Percentiles rank a stretch among this genome's conserved stretches.
Conservation (phyloP, 2,797 vertebrate genomes). For the Myioborus melanocephalus region DNA sequence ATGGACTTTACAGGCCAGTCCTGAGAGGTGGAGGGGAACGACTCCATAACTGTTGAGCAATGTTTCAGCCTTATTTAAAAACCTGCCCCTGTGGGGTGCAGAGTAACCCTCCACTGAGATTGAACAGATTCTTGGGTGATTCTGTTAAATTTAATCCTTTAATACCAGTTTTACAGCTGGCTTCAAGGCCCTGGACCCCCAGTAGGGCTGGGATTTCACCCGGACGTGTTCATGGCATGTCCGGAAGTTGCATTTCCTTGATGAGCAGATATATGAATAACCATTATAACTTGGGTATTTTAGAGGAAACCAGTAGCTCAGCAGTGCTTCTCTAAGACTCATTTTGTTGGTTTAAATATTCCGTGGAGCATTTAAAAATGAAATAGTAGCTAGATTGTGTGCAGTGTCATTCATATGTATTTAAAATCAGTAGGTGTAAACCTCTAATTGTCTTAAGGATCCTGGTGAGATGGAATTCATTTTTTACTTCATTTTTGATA, state of each 20-base stretch:
- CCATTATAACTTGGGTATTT: not conserved
- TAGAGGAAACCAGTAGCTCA: not conserved
- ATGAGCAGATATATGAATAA: not conserved
- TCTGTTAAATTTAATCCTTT: not conserved
- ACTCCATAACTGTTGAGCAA: accelerated
- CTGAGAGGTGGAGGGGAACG: not conserved
- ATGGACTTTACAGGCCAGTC: not conserved
- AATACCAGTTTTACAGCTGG: not conserved
- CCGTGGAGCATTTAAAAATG: not conserved
- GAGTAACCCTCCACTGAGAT: accelerated
- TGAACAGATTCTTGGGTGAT: accelerated
- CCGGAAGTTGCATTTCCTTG: not conserved
- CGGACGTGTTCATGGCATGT: accelerated
- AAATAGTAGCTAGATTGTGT: not conserved
- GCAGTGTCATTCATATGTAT: not conserved
- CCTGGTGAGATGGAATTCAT: not conserved
- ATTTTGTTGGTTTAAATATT: not conserved
- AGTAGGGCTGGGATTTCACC: not conserved
- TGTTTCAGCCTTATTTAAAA: not conserved
- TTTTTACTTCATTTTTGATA: not conserved
- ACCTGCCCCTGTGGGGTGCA: not conserved
- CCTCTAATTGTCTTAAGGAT: not conserved
- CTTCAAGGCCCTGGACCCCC: not conserved
- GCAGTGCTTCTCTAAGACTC: not conserved
- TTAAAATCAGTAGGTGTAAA: not conserved